These are phyloP conservation scores for Ceratina australensis DNA, from an alignment of 1,140 invertebrate species.

Conservation along the genomic window DNA sequence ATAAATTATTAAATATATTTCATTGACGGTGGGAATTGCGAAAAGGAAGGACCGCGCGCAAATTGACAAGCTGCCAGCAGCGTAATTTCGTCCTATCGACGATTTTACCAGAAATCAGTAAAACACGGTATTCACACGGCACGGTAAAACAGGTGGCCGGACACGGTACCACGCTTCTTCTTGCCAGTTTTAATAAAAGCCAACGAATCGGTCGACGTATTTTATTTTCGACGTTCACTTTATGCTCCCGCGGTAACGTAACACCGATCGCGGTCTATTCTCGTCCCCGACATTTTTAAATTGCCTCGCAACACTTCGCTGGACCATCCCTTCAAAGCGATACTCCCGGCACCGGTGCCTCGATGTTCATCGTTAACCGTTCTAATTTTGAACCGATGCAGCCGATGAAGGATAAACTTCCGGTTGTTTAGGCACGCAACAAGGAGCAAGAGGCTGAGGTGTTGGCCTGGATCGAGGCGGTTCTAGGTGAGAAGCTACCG, in stretches of 20 bases:
- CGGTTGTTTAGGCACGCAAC: constrained; percentile 85
- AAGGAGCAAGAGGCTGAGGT: constrained; percentile 96
- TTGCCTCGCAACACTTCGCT: constrained; percentile 9
- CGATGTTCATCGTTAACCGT: no score
- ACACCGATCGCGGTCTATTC: constrained; percentile 61
- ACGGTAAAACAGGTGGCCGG: constrained; percentile 49
- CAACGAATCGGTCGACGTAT: constrained; percentile 49
- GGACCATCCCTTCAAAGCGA: neutral
- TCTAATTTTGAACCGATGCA: neutral
- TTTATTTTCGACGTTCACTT: constrained; percentile 63
- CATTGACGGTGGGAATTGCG: neutral
- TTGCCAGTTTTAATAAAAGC: constrained; percentile 61
- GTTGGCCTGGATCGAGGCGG: constrained; percentile 92
- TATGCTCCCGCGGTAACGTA: constrained; percentile 51
- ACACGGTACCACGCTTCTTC: constrained; percentile 13
- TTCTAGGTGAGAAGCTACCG: constrained; percentile 93
- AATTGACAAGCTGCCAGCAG: constrained; percentile 35
- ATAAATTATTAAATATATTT: no score
- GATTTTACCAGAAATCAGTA: constrained; percentile 30
- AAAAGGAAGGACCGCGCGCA: neutral
- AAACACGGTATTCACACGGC: constrained; percentile 25
- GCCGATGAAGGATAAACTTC: neutral
- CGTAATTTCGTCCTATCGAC: constrained; percentile 1
- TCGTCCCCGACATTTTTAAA: constrained; percentile 61
- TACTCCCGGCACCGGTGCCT: neutral